Conservation (phyloP, 1,140 invertebrate genomes). For the Lutraria rhynchaena region DNA sequence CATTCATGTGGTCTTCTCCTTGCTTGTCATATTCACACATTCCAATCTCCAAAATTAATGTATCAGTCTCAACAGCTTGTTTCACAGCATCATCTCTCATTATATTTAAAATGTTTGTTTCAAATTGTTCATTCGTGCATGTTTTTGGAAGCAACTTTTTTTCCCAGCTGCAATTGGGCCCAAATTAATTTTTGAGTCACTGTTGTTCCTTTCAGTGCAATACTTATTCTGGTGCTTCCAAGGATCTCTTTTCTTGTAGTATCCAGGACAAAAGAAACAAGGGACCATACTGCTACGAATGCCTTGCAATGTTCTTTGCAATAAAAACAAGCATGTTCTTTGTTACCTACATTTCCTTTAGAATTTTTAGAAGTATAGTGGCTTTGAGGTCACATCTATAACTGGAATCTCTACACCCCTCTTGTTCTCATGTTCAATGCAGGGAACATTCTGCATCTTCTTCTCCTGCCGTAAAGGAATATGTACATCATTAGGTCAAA, state of each 20-base stretch:
- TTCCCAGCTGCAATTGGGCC: slow-evolving; percentile 39
- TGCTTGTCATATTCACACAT: slow-evolving; percentile 23
- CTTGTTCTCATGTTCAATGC: no score
- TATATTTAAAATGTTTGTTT: slow-evolving; percentile 22
- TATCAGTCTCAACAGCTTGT: slow-evolving; percentile 29
- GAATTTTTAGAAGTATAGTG: no score
- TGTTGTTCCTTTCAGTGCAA: slow-evolving; percentile 20
- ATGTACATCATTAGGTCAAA: no score
- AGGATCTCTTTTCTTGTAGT: slow-evolving; percentile 36
- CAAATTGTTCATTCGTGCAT: slow-evolving; percentile 20
- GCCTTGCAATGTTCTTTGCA: slow-evolving; percentile 1
- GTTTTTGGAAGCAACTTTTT: slow-evolving; percentile 22
- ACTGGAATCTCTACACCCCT: no score
- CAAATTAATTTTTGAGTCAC: slow-evolving; percentile 33
- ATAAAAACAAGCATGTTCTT: slow-evolving; percentile 25
- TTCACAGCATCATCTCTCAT: slow-evolving; percentile 47
- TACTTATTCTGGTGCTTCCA: slow-evolving; percentile 39
- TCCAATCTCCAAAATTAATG: slow-evolving; percentile 31
- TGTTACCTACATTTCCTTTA: slow-evolving; percentile 46
- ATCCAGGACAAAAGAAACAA: slow-evolving; percentile 20
- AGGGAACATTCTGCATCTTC: no score
- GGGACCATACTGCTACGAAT: not conserved
- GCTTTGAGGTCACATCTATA: no score
- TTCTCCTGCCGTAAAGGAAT: no score
- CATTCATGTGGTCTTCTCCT: slow-evolving; percentile 15